phyloP scores from a whole-genome alignment of 2,888 invertebrate genomes.

The Megaustenia siamemsis region DNA sequence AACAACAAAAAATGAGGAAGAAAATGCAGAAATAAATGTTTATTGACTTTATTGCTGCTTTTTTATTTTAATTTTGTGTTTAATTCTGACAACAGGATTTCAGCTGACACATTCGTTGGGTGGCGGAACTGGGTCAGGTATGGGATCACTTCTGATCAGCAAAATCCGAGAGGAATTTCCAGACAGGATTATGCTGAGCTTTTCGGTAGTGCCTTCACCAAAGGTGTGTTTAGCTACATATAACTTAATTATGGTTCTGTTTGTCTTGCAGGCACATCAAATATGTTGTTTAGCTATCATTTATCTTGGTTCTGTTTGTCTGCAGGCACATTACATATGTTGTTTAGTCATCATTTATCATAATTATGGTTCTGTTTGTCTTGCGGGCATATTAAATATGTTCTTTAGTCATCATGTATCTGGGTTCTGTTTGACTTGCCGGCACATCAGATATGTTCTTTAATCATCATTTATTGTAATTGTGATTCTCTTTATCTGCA shows the following conservation, averaged over 20 bases:
- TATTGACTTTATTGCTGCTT: too few relatives aligned
- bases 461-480: too few relatives aligned
- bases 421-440: neutral
- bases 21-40: too few relatives aligned
- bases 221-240: constrained; percentile 82
- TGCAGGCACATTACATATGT: neutral
- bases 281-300: neutral
- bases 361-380: too few relatives aligned
- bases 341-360: too few relatives aligned
- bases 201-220: constrained; percentile 92
- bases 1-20: too few relatives aligned
- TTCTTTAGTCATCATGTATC: too few relatives aligned
- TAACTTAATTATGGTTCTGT: too few relatives aligned
- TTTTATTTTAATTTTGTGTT: constrained; percentile 57
- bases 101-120: constrained; percentile 71
- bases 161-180: constrained; percentile 73
- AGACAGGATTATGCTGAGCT: constrained; percentile 89
- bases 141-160: constrained; percentile 70
- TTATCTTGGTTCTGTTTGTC: neutral
- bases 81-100: constrained; percentile 80
- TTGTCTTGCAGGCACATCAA: too few relatives aligned
- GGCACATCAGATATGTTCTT: neutral
- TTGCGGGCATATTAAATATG: too few relatives aligned
- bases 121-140: constrained; percentile 70
- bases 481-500: too few relatives aligned